Percentiles rank a stretch among this genome's conserved stretches.
These are phyloP conservation scores for Neoarius graeffei DNA, from an alignment of 2,113 vertebrate genomes.

Conservation along the genomic window DNA sequence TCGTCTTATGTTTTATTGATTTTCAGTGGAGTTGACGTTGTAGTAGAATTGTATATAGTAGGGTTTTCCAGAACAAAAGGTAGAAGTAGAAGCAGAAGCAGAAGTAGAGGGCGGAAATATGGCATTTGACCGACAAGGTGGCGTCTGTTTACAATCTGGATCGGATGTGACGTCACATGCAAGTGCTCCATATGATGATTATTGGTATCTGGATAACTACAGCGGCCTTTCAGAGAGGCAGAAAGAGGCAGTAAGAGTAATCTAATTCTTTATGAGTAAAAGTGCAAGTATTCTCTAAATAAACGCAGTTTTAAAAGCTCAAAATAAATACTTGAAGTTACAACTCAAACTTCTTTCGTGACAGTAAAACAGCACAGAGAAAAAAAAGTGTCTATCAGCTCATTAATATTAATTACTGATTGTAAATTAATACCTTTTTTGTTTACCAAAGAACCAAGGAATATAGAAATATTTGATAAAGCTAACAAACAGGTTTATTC, in stretches of 20 bases:
- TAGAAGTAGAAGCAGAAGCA: no score
- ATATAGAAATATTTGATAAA: not conserved
- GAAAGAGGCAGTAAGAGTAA: not conserved
- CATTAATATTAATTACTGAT: not conserved
- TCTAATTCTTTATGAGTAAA: not conserved
- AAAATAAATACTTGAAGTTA: not conserved
- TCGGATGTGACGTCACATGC: no score
- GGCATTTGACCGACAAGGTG: no score
- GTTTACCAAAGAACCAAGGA: not conserved
- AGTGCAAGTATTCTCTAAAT: not conserved
- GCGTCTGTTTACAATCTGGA: no score
- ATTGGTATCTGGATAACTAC: not conserved
- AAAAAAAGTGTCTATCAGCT: not conserved
- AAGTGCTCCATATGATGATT: not conserved
- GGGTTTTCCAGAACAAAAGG: no score
- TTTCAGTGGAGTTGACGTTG: no score
- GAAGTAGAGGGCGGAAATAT: no score
- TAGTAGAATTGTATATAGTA: no score
- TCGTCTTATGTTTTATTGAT: no score
- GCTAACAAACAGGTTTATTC: not conserved
- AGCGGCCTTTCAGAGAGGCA: not conserved
- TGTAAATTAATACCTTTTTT: not conserved
- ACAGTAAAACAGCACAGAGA: not conserved
- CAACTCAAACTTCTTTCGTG: not conserved
- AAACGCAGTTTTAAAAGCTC: not conserved